These are phyloP conservation scores for Drosophila leonis DNA, from an alignment of 2,888 invertebrate species.

Conservation along the genomic window DNA sequence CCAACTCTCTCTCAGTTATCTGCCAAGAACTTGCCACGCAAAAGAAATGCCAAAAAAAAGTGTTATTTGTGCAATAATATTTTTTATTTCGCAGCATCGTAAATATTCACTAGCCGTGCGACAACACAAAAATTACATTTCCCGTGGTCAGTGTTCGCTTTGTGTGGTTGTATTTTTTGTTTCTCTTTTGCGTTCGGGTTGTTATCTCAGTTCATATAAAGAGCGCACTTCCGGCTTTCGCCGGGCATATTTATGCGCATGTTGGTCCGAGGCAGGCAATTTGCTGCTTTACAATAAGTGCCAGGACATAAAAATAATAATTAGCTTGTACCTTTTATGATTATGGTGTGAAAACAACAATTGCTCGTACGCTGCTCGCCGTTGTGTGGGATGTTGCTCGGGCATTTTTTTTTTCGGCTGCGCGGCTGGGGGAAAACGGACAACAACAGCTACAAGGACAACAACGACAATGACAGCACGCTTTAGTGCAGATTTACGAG, in stretches of 20 bases:
- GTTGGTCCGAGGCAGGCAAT: constrained; percentile 73
- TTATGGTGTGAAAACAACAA: constrained; percentile 82
- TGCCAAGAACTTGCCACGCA: background rate
- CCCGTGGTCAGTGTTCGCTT: constrained; percentile 43
- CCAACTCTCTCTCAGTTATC: constrained; percentile 33
- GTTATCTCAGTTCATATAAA: constrained; percentile 50
- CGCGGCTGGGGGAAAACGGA: constrained; percentile 5
- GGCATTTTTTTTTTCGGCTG: background rate
- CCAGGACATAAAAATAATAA: constrained; percentile 82
- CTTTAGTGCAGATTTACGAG: constrained; percentile 74
- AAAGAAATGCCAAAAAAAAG: constrained; percentile 3
- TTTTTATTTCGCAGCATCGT: constrained; percentile 49
- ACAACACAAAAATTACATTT: constrained; percentile 60
- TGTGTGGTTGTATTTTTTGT: background rate
- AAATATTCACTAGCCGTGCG: constrained; percentile 68
- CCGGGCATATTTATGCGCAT: constrained; percentile 57
- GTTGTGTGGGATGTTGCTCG: constrained; percentile 18
- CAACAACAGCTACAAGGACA: constrained; percentile 36
- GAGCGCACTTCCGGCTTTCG: constrained; percentile 38
- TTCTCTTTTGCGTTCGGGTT: constrained; percentile 2
- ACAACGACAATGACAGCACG: constrained; percentile 26
- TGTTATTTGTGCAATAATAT: constrained; percentile 24
- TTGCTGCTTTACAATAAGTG: constrained; percentile 81
- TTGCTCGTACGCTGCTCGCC: constrained; percentile 49
- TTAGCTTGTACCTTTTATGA: constrained; percentile 82